A percentile compares a stretch with the other conserved stretches of the same genome.
These are phyloP conservation scores for Sitodiplosis mosellana DNA, from an alignment of 1,140 invertebrate genomes.

Conservation along the genomic window DNA sequence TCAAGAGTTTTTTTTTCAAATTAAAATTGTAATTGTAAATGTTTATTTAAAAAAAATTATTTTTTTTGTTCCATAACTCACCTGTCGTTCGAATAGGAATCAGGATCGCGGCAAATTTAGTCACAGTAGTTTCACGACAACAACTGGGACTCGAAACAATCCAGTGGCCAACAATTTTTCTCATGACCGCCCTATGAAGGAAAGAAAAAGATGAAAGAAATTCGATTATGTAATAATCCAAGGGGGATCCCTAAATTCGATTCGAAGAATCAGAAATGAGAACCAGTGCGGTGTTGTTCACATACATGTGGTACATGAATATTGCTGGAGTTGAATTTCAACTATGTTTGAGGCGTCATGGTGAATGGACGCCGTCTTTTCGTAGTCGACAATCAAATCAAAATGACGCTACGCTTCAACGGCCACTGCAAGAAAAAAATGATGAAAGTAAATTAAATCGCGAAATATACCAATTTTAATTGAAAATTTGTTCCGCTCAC, in stretches of 20 bases:
- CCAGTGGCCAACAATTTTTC: not conserved
- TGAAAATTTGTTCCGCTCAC: too few relatives aligned
- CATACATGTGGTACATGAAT: conserved; percentile 28
- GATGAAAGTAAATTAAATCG: too few relatives aligned
- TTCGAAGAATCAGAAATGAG: not conserved
- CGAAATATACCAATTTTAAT: too few relatives aligned
- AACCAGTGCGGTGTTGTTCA: conserved; percentile 2
- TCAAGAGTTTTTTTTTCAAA: not conserved
- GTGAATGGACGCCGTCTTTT: conserved; percentile 21
- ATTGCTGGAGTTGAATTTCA: conserved; percentile 24
- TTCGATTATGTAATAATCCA: not conserved
- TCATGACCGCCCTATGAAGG: conserved; percentile 1
- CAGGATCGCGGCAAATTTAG: conserved; percentile 3
- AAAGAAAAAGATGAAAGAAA: conserved; percentile 1
- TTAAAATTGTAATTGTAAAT: not conserved
- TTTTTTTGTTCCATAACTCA: not conserved
- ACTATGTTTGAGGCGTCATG: conserved; percentile 28
- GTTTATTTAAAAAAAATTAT: not conserved
- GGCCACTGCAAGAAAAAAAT: too few relatives aligned
- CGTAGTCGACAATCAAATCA: not conserved
- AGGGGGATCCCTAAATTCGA: not conserved
- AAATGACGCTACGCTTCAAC: not conserved
- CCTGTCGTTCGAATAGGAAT: conserved; percentile 3
- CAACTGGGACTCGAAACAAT: conserved; percentile 2
- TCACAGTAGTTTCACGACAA: conserved; percentile 1